Conservation (phyloP, 2,113 vertebrate genomes). For the Dipodomys merriami region DNA sequence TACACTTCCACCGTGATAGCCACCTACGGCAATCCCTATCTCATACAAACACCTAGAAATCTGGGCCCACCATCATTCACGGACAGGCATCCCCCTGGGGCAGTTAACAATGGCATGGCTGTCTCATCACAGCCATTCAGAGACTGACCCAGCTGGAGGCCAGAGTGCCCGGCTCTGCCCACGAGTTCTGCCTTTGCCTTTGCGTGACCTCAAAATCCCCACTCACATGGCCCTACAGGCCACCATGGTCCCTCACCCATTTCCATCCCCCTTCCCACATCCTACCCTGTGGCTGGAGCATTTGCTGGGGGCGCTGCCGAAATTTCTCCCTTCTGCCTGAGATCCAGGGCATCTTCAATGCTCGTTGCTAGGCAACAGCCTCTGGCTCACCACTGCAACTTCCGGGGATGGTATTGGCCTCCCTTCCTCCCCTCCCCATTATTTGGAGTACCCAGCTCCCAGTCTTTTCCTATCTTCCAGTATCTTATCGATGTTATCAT, state of each 20-base stretch:
- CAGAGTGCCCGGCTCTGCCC: constrained; percentile 15
- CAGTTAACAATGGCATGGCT: background rate
- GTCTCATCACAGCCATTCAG: background rate
- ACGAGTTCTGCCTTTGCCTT: background rate
- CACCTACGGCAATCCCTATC: constrained; percentile 30
- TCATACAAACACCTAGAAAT: constrained; percentile 1
- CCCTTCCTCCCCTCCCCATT: constrained; percentile 45
- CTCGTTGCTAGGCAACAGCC: constrained; percentile 88
- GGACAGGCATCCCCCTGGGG: background rate
- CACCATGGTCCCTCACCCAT: background rate
- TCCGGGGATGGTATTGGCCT: constrained; percentile 65
- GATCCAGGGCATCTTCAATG: constrained; percentile 78
- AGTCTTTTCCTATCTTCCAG: background rate
- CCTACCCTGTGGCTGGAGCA: constrained; percentile 77
- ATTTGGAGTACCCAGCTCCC: constrained; percentile 27
- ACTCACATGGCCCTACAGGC: background rate
- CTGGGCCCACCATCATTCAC: background rate
- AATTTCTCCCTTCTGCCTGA: constrained; percentile 82
- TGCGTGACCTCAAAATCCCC: background rate
- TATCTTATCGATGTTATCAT: background rate
- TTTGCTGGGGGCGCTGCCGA: constrained; percentile 75
- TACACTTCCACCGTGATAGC: background rate
- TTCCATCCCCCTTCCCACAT: constrained; percentile 44
- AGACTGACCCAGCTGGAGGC: background rate
- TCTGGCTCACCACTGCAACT: constrained; percentile 84